These are phyloP conservation scores for Pollachius pollachius DNA, from an alignment of 2,113 vertebrate genomes.

Conservation along the genomic window DNA sequence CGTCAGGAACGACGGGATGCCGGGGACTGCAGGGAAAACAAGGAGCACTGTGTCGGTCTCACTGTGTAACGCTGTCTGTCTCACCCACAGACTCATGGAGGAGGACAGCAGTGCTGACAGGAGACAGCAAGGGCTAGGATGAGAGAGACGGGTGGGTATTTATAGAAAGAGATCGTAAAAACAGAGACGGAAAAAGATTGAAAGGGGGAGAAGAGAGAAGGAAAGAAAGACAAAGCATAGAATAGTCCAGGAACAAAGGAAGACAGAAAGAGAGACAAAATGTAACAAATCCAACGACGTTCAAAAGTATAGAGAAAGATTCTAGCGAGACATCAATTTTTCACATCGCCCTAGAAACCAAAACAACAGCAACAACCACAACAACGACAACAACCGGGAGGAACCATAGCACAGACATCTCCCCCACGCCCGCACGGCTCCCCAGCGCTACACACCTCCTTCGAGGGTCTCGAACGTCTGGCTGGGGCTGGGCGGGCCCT, in stretches of 20 bases:
- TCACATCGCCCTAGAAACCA: background rate
- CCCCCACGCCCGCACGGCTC: background rate
- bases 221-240: background rate
- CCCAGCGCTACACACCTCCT: constrained; percentile 79
- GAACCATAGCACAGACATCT: background rate
- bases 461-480: constrained; percentile 86
- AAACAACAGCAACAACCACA: background rate
- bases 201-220: too few species aligned
- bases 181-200: background rate
- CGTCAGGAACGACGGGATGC: constrained; percentile 80
- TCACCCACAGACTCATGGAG: too few species aligned
- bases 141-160: too few species aligned
- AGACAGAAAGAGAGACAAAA: too few species aligned
- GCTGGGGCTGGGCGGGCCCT: constrained; percentile 82
- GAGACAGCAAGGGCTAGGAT: too few species aligned
- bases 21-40: constrained; percentile 77
- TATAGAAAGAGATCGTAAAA: too few species aligned
- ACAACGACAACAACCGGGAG: background rate
- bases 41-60: background rate
- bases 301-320: too few species aligned
- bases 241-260: background rate
- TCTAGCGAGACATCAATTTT: too few species aligned
- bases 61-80: too few species aligned
- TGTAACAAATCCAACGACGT: too few species aligned
- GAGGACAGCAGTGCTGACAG: too few species aligned